Evolutionary conservation across 2,797 vertebrate genomes (phyloP).

Genomic region (Melanotaenia maccullochi): DNA sequence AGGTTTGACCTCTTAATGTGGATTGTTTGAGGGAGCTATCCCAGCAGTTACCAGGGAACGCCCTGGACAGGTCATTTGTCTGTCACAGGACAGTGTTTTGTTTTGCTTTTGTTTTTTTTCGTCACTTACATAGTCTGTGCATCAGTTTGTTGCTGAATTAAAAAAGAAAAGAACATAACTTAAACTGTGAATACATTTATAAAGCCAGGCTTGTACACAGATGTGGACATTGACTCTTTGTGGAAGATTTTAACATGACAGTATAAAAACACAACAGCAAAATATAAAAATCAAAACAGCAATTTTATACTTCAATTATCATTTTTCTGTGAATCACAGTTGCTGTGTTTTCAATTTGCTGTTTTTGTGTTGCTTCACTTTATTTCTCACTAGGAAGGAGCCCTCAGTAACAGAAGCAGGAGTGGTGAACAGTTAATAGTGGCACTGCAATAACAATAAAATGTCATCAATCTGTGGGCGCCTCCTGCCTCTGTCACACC

Average conservation of each 20-base stretch:
- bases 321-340: constrained; percentile 80
- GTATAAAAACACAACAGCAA: constrained; percentile 70
- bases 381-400: constrained; percentile 72
- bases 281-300: constrained; percentile 83
- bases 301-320: constrained; percentile 87
- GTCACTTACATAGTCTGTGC: constrained; percentile 1
- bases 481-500: constrained; percentile 90
- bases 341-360: constrained; percentile 84
- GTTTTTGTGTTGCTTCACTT: constrained; percentile 63
- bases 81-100: too few relatives aligned
- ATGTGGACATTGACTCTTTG: constrained; percentile 63
- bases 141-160: constrained; percentile 45
- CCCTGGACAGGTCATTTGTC: too few relatives aligned
- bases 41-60: too few relatives aligned
- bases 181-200: constrained; percentile 40
- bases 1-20: too few relatives aligned
- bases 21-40: too few relatives aligned
- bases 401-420: constrained; percentile 79
- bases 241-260: constrained; percentile 62
- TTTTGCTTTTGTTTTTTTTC: too few relatives aligned
- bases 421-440: constrained; percentile 87
- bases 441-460: constrained; percentile 90
- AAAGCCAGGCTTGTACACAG: constrained; percentile 36
- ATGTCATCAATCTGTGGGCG: constrained; percentile 89
- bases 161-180: constrained; percentile 34